A percentile compares a stretch with the other conserved stretches of the same genome.
These are phyloP conservation scores for Sminthopsis crassicaudata DNA, from an alignment of 2,113 vertebrate genomes.

Conservation along the genomic window DNA sequence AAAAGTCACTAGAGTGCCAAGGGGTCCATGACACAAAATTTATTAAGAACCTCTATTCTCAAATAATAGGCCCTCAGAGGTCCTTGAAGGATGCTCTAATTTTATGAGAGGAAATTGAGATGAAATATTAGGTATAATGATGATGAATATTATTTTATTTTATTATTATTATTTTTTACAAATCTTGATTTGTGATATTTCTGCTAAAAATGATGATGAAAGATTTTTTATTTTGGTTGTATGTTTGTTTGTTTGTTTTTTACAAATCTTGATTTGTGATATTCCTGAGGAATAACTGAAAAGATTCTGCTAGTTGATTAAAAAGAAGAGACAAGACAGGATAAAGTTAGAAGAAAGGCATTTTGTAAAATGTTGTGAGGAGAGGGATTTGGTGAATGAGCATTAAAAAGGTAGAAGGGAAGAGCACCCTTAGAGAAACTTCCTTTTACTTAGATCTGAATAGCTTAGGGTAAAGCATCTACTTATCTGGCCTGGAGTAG, in stretches of 20 bases:
- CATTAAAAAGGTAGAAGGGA: neutral
- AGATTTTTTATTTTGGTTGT: neutral
- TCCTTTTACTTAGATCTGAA: neutral
- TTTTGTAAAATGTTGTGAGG: neutral
- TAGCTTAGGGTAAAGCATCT: neutral
- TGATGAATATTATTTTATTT: neutral
- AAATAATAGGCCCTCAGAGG: neutral
- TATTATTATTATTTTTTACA: conserved; percentile 26
- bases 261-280: conserved; percentile 33
- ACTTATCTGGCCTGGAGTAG: neutral
- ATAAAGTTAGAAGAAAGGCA: conserved; percentile 23
- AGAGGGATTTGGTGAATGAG: neutral
- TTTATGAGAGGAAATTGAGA: neutral
- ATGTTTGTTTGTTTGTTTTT: neutral
- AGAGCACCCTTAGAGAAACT: neutral
- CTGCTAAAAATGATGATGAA: conserved; percentile 14
- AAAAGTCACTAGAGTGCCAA: neutral
- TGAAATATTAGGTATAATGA: neutral
- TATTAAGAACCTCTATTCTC: neutral
- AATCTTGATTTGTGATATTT: conserved; percentile 26
- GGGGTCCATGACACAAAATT: neutral
- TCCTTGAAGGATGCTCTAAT: neutral
- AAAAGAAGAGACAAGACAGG: conserved; percentile 24
- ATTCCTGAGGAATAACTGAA: conserved; percentile 37
- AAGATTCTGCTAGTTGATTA: conserved; percentile 46